Evolutionary conservation across 2,113 vertebrate genomes (phyloP).

Genomic region (Clinocottus analis): DNA sequence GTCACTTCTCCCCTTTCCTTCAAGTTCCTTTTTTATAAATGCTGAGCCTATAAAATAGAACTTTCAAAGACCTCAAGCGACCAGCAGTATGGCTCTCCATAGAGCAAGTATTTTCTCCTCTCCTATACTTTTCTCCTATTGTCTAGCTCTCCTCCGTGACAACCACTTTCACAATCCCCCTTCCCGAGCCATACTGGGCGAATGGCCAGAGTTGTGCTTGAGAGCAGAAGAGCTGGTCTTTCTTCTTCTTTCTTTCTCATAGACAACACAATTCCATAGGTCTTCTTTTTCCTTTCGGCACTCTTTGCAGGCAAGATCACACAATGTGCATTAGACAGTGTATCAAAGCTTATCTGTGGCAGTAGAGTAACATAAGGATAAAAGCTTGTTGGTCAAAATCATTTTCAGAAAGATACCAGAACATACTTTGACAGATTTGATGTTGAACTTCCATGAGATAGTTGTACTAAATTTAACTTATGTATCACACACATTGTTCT

Average conservation of each 20-base stretch:
- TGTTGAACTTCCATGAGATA: background rate
- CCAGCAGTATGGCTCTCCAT: conserved; percentile 51
- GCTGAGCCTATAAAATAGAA: background rate
- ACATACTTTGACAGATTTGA: background rate
- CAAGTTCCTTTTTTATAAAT: background rate
- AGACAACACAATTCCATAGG: conserved; percentile 48
- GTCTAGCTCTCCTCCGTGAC: conserved; percentile 64
- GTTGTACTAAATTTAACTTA: background rate
- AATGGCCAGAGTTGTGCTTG: conserved; percentile 55
- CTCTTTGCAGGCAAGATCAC: conserved; percentile 3
- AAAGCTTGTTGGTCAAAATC: conserved; percentile 11
- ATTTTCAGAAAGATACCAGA: background rate
- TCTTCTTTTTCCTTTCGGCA: conserved; percentile 34
- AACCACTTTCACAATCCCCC: conserved; percentile 69
- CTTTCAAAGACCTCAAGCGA: conserved; percentile 28
- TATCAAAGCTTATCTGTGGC: background rate
- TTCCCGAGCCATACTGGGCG: conserved; percentile 47
- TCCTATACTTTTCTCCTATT: conserved; percentile 41
- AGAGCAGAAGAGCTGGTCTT: conserved; percentile 46
- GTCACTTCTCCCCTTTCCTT: background rate
- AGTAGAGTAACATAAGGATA: background rate
- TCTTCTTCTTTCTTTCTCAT: conserved; percentile 42
- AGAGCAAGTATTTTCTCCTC: conserved; percentile 46
- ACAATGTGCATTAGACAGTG: background rate
- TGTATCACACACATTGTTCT: background rate